Evolutionary conservation across 1,140 invertebrate species (phyloP), one percentile per base, ranked within the genome.

Genomic region (Palaemon carinicauda): DNA sequence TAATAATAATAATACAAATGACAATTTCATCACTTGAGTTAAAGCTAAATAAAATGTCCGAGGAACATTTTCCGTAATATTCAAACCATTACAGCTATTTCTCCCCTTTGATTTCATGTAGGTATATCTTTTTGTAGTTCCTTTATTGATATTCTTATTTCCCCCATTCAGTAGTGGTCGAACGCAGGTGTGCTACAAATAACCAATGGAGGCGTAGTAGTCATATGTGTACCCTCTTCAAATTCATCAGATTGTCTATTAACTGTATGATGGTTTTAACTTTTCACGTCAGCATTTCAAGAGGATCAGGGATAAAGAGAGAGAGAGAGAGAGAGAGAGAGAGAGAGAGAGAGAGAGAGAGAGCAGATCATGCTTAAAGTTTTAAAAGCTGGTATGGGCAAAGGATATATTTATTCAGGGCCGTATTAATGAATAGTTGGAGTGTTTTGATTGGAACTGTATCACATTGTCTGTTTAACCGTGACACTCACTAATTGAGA

Each of bases 121-220:
- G 90, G 60, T 90, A 90, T 90, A n/a, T n/a, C n/a, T 90, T 90
- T 84, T 89, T 82, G 60, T 87, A 27, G 12, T 41, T 41, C 33
- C 9, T 9, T 41, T 9, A 41, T 29, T 27, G 10, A 27, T 19
- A 19, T 53, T 56, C 24, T 29, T 24, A 24, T 15, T 29, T 33
- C 73, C 29, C 27, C 75, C 24, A 17, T 52, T 41, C 41, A 41
- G 41, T 1, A 41, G 41, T 12, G 41, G 41, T 31, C 41, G 9
- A 19, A 14, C 78, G 19, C 54, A 21, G 33, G 24, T 27, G 31
- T 31, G 14, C n/a, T 81, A 81, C 21, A 69, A 81, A 81, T 81
- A 71, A 33, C 29, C 19, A 17, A n/a, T 15, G 21, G 31, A 9
- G 60, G 56, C 27, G 21, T 71, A 51, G 56, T 14, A 81, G 56